These are phyloP conservation scores for Pollenia griseotomentosa DNA, from an alignment of 2,888 invertebrate genomes.

Conservation along the genomic window DNA sequence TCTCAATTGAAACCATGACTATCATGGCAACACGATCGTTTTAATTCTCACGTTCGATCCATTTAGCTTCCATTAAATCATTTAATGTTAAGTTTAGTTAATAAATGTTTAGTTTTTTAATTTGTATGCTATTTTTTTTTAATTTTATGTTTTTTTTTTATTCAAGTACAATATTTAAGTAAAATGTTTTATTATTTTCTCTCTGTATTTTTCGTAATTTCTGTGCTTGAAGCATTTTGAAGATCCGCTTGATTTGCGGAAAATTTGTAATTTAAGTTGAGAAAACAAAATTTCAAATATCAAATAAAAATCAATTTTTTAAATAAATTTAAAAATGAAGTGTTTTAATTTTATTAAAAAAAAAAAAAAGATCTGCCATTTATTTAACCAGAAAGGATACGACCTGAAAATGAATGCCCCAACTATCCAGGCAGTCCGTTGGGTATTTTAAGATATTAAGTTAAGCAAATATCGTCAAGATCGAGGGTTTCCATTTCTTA, in stretches of 20 bases:
- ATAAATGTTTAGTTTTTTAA: constrained; percentile 67
- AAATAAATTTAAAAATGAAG: constrained; percentile 27
- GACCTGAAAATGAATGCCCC: too few relatives aligned
- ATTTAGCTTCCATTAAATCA: constrained; percentile 71
- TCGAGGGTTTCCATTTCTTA: too few relatives aligned
- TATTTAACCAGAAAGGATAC: too few relatives aligned
- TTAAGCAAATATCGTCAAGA: too few relatives aligned
- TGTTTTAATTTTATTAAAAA: too few relatives aligned
- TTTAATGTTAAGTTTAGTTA: constrained; percentile 68
- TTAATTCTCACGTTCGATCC: constrained; percentile 65
- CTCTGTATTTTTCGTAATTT: constrained; percentile 28
- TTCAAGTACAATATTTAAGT: constrained; percentile 52
- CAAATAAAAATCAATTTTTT: constrained; percentile 51
- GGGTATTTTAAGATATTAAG: too few relatives aligned
- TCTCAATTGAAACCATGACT: constrained; percentile 47
- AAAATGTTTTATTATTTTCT: constrained; percentile 24
- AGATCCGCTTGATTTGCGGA: constrained; percentile 49
- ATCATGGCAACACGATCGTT: constrained; percentile 37
- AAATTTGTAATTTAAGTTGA: constrained; percentile 46
- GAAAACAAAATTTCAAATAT: constrained; percentile 29
- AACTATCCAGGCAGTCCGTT: too few relatives aligned
- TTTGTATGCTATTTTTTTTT: constrained; percentile 49
- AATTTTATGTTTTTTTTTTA: constrained; percentile 46
- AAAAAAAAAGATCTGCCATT: too few relatives aligned
- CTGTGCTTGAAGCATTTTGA: constrained; percentile 69